Percentiles rank a stretch among this genome's conserved stretches.
phyloP scores from a whole-genome alignment of 2,797 vertebrate genomes.

The Hyperoplus lanceolatus region DNA sequence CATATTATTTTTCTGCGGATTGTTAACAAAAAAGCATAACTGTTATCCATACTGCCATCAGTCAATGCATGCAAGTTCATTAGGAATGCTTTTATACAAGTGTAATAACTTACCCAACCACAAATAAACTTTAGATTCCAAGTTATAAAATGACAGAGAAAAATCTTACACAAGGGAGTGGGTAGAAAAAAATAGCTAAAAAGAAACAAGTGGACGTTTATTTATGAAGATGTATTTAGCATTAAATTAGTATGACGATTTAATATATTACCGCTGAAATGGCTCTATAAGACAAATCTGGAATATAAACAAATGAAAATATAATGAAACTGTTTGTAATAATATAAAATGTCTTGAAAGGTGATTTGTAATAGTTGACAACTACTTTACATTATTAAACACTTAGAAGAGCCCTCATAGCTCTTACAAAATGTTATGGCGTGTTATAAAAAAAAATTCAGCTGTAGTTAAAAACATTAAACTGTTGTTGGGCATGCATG shows the following conservation, averaged over 20 bases:
- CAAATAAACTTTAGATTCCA: neutral
- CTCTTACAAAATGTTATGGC: neutral
- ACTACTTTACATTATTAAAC: neutral
- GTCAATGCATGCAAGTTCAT: neutral
- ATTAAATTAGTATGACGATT: too few species aligned
- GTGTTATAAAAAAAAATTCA: neutral
- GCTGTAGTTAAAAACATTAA: too few species aligned
- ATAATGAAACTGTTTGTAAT: neutral
- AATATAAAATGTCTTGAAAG: neutral
- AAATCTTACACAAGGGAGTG: too few species aligned
- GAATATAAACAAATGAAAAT: neutral
- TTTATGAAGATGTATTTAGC: too few species aligned
- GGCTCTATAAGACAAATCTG: neutral
- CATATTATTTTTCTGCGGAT: neutral
- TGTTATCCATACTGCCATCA: conserved; percentile 7
- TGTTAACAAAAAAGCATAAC: neutral
- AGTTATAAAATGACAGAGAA: neutral
- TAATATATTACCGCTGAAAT: neutral
- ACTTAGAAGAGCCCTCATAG: neutral
- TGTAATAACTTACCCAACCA: neutral
- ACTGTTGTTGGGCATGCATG: neutral
- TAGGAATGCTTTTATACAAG: neutral
- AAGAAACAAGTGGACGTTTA: neutral
- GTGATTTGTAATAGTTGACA: neutral
- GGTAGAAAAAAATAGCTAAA: neutral